Base-by-base conservation (phyloP, 2,797 vertebrate genomes). In the Malurus splendens region DNA sequence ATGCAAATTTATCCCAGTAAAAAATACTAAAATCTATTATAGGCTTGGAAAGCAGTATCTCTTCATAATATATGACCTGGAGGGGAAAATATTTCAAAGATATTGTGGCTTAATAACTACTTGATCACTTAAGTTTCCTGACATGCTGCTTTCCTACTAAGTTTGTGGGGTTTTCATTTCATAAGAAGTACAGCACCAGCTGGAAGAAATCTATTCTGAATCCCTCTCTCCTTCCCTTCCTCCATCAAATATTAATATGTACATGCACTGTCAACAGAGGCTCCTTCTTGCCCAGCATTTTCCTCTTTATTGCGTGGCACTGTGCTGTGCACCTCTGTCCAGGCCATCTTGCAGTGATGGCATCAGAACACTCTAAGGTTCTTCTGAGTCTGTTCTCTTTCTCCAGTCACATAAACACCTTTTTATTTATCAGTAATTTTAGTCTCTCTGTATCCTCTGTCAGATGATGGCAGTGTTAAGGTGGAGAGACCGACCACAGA, bases 331-430 rank as follows among this genome's bases (percentile, higher is more conserved):
- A 22, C 4, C 8, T 3, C 7, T 82, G 25, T 77, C 48, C 39
- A 1, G 55, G 30, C 15, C 3, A 0, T 72, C 47, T 50, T 65
- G 39, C n/a, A 72, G 10, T 28, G n/a, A 42, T 0, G 4, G 12
- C 20, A n/a, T 50, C 45, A 47, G 64, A 66, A 45, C 1, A 0
- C 14, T 70, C 12, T 68, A 20, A n/a, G 1, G 3, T 24, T 75
- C 52, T 83, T 48, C 27, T 44, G 23, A 65, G 22, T 23, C 62
- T 55, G 9, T 77, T 72, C 78, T 64, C 59, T 73, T 76, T 80
- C 56, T 76, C 16, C 32, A 38, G 24, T 50, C 66, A 42, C 13
- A 14, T n/a, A 60, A 71, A 36, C 0, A 0, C 1, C 0, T 36
- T 89, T 73, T 72, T 61, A 15, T 72, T 55, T 73, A 60, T 13